Base-by-base conservation (phyloP, 1,140 invertebrate genomes). In the Pogonognathellus flavescens region DNA sequence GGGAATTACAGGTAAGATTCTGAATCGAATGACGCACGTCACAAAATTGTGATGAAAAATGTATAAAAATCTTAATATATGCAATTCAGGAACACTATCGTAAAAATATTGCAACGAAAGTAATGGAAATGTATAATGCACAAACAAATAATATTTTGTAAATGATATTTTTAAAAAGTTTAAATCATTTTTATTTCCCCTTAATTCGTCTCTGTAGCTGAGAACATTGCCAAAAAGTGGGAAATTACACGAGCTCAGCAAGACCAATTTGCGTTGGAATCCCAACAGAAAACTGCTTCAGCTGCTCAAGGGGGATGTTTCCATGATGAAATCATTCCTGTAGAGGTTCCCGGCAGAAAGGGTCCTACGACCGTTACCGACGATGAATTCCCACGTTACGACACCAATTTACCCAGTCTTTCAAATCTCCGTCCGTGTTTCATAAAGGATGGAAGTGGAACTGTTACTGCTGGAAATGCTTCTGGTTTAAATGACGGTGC, bases 401-500 rank as follows among this genome's bases (percentile, higher is more conserved):
- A 92, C 50, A 93, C 92, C 25, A 94, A 92, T 31, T 20, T 92
- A 2, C 93, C 94, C 89, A 89, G 86, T 10, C 90, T 96, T 62
- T 88, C 91, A 57, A 94, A 93, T 90, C 89, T 96, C 16, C 92
- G 90, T 87, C 93, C 95, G 7, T 92, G 89, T 60, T 96, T 96
- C 91, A 89, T 92, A 53, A 92, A 92, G 83, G 94, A 94, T 90
- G 87, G 84, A 84, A 53, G 49, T 88, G 95, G 94, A n/a, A 94
- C 93, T 20, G 93, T 96, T 20, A 96, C 95, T 20, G 92, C 95
- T 57, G 95, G 95, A 76, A 96, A 96, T 92, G 92, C 95, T 14
- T 96, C 95, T 16, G 95, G 95, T 60, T 92, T 97, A 55, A 97
- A 96, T 91, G 96, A 97, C 91, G 96, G 96, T 16, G 96, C 96